Base-by-base conservation (phyloP, 1,140 invertebrate genomes). In the Lepidotrigona ventralis region DNA sequence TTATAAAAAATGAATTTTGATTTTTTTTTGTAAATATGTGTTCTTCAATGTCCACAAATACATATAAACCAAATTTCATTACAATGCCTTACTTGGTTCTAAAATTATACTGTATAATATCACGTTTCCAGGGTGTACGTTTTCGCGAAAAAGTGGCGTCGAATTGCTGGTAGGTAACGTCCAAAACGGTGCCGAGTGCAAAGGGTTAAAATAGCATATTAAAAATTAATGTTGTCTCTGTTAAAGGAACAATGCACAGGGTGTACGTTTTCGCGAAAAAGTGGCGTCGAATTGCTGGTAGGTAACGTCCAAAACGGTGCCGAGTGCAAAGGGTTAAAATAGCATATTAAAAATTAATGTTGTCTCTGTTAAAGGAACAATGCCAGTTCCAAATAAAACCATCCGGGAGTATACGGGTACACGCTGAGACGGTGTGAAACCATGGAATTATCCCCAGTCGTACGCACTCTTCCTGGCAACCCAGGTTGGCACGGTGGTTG, bases 91-190 rank as follows among this genome's bases (percentile, higher is more conserved):
- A 68, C 29, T 33, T 70, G 39, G 39, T 51, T 70, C 39, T 21
- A 39, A 70, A 70, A 9, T 39, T 70, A 72, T 80, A 72, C 63
- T 73, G 73, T 66, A 81, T 81, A 64, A 60, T 60, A 39, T 33
- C 0, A 33, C 26, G 12, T n/a, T 39, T 75, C 58, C 46, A 9
- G 14, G 26, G 53, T 72, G 2, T 11, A 64, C 60, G 46, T 60
- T 64, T 76, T 60, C 74, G 33, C 23, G 14, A 63, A 3, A 64
- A 60, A 46, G 39, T 60, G n/a, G 9, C 46, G 29, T 8, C 74
- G 74, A 64, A 46, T 53, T 63, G 74, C 60, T 76, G 70, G 14
- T 72, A 72, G 6, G n/a, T 63, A 75, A 75, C 73, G 73, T 63
- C 56, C 58, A 21, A 15, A 12, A 75, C 5, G 21, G 58, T 12